phyloP scores from a whole-genome alignment of 2,797 vertebrate species.

The Enteromius anoplus region DNA sequence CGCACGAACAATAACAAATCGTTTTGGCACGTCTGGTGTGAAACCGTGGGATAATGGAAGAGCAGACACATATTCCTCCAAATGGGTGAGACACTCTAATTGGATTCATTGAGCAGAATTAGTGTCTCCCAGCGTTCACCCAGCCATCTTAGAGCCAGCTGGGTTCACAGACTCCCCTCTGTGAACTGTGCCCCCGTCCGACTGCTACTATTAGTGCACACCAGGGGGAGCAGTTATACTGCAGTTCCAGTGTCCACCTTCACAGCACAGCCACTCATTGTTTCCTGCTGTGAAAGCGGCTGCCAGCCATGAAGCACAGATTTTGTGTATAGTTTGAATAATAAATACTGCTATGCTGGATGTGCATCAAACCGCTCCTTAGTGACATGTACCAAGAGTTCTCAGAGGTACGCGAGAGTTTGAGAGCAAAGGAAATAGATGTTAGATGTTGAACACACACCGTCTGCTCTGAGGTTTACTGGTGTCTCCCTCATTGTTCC shows the following conservation, averaged over 20 bases:
- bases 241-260: slow-evolving; percentile 65
- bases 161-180: slow-evolving; percentile 49
- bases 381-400: slow-evolving; percentile 38
- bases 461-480: slow-evolving; percentile 49
- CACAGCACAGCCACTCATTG: slow-evolving; percentile 54
- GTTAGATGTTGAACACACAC: slow-evolving; percentile 46
- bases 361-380: slow-evolving; percentile 58
- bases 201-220: slow-evolving; percentile 76
- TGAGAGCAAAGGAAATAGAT: slow-evolving; percentile 25
- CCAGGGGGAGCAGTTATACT: slow-evolving; percentile 96
- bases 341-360: slow-evolving; percentile 71
- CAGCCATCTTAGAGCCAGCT: slow-evolving; percentile 56
- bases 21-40: slow-evolving; percentile 34
- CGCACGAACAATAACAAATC: slow-evolving; percentile 22
- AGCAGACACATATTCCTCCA: slow-evolving; percentile 48
- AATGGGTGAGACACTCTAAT: slow-evolving; percentile 53
- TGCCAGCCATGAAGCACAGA: slow-evolving; percentile 68
- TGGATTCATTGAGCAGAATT: slow-evolving; percentile 58
- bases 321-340: slow-evolving; percentile 79
- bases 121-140: slow-evolving; percentile 56
- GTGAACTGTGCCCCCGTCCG: slow-evolving; percentile 43
- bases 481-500: slow-evolving; percentile 42
- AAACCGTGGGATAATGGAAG: slow-evolving; percentile 43
- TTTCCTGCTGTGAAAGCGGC: slow-evolving; percentile 68
- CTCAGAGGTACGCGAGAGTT: slow-evolving; percentile 5